Evolutionary conservation across 2,797 vertebrate species (phyloP).

Genomic region (Urocyon cinereoargenteus): DNA sequence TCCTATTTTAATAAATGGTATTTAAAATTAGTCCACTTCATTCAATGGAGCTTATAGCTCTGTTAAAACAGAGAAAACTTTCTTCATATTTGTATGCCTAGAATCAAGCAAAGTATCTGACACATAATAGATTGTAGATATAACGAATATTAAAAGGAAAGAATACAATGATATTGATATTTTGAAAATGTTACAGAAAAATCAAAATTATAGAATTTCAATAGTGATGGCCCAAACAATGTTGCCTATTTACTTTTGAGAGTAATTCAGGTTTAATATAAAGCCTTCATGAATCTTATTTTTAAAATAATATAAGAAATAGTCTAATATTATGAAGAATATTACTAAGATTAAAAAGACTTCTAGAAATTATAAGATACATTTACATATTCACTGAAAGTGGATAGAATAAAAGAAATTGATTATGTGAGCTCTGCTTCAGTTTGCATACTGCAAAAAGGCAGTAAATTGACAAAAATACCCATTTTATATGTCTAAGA

Average conservation of each 20-base stretch:
- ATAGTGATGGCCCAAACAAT: neutral
- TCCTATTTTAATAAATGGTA: neutral
- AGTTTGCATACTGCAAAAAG: neutral
- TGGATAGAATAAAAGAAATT: neutral
- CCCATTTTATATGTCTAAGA: neutral
- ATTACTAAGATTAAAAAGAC: neutral
- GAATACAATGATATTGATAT: neutral
- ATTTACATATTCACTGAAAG: neutral
- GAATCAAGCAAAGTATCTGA: neutral
- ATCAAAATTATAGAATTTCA: neutral
- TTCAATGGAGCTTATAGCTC: neutral
- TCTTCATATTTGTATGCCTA: neutral
- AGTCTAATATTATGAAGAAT: neutral
- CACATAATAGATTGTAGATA: neutral
- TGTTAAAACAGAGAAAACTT: neutral
- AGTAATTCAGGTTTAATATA: neutral
- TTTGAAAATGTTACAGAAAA: constrained; percentile 1
- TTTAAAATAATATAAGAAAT: neutral
- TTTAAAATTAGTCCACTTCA: neutral
- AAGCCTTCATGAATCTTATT: neutral
- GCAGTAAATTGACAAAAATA: neutral
- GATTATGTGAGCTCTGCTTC: neutral
- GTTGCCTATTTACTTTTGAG: neutral
- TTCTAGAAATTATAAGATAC: neutral
- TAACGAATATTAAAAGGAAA: neutral